phyloP scores from a whole-genome alignment of 2,113 vertebrate species.

The Phocoena phocoena region DNA sequence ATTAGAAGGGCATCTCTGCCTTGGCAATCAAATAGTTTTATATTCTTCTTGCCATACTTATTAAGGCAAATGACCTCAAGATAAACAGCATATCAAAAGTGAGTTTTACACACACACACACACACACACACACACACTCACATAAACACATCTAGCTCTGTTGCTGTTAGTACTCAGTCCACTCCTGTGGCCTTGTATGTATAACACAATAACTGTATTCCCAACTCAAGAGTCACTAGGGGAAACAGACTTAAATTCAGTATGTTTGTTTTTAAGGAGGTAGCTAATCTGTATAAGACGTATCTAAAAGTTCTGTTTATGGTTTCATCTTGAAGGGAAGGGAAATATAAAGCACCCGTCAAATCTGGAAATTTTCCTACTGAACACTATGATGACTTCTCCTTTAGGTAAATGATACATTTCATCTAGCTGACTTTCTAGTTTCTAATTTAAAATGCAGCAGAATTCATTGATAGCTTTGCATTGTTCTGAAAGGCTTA shows the following conservation, averaged over 20 bases:
- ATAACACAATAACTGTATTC: not conserved
- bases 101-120: not conserved
- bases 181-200: not conserved
- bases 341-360: not conserved
- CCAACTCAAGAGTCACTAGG: not conserved
- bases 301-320: not conserved
- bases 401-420: not conserved
- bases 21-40: not conserved
- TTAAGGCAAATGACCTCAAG: not conserved
- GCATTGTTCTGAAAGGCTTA: not conserved
- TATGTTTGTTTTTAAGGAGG: not conserved
- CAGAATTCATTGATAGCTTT: not conserved
- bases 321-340: not conserved
- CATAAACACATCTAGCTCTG: not conserved
- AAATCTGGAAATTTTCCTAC: not conserved
- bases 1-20: not conserved
- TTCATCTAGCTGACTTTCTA: not conserved
- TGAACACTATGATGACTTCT: not conserved
- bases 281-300: not conserved
- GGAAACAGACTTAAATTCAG: not conserved
- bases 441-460: slow-evolving; percentile 21
- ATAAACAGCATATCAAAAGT: not conserved
- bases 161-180: not conserved
- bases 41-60: not conserved
- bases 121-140: not conserved